Conservation (phyloP, 2,113 vertebrate genomes). For the Rhombomys opimus region DNA sequence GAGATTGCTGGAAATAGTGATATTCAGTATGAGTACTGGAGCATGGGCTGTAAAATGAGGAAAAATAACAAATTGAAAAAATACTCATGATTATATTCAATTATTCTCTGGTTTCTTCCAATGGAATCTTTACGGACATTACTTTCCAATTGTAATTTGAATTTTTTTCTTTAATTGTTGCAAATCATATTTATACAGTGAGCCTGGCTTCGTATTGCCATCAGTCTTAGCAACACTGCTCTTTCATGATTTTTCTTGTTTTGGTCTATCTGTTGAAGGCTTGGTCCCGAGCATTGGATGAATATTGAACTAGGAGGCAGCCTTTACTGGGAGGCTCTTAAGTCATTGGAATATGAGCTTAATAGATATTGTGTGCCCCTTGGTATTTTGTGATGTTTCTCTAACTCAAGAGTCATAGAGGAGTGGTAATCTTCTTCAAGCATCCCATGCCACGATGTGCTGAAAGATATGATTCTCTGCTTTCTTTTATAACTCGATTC, state of each 20-base stretch:
- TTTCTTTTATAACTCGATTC: neutral
- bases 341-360: neutral
- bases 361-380: neutral
- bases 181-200: neutral
- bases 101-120: neutral
- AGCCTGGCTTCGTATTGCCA: neutral
- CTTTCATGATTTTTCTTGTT: neutral
- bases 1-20: slow-evolving; percentile 60
- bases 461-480: neutral
- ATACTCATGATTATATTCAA: slow-evolving; percentile 31
- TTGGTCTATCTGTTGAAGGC: neutral
- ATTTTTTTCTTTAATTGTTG: neutral
- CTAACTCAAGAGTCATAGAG: neutral
- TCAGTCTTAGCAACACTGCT: neutral
- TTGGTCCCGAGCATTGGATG: neutral
- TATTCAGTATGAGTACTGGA: slow-evolving; percentile 2
- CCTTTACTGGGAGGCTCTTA: neutral
- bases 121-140: neutral
- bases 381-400: neutral
- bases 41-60: slow-evolving; percentile 45
- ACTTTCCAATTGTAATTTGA: slow-evolving; percentile 12
- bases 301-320: neutral
- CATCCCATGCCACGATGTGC: neutral
- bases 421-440: too few species aligned
- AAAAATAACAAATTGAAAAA: slow-evolving; percentile 43